Evolutionary conservation across 2,797 vertebrate genomes (phyloP), one percentile per base, ranked within the genome.

Genomic region (Sebastes reedi): DNA sequence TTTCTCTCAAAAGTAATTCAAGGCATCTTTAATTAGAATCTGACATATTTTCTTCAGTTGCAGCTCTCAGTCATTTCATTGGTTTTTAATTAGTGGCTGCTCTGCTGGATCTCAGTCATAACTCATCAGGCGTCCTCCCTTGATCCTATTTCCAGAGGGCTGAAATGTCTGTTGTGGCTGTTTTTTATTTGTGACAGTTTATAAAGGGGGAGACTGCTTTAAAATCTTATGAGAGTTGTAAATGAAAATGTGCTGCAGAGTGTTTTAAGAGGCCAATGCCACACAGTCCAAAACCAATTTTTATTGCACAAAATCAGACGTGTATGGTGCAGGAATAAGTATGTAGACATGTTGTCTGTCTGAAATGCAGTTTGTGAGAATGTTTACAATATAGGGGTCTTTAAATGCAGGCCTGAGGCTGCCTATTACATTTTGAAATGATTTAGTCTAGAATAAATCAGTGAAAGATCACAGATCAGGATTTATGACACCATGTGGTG

Each of bases 141-240:
- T 85, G 59, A 87, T 87, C 75, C 70, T 82, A n/a, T 91, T 92
- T 87, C 66, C 78, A 88, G 77, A 79, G 75, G 67, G 27, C 32
- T 70, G 25, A 83, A 83, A 32, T 85, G 81, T 87, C 66, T 90
- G 75, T 86, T 92, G 91, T 91, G 91, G 91, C 50, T 81, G 80
- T 61, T 84, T 84, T 88, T 88, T 82, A 92, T 93, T 86, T 87
- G 80, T 83, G 66, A 90, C 75, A 75, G 77, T 72, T 91, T 91
- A 79, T 89, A 87, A 90, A 85, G 72, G 66, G 84, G 84, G 73
- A 88, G 84, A 84, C 90, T 75, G 88, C 77, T 84, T 86, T 90
- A 80, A 91, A 88, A 79, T 77, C 22, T 83, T 88, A 88, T 80
- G 88, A 67, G 30, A 72, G 66, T 61, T 87, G 84, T 82, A 87